Conservation (phyloP, 2,888 invertebrate genomes). For the Scaptomyza flava region DNA sequence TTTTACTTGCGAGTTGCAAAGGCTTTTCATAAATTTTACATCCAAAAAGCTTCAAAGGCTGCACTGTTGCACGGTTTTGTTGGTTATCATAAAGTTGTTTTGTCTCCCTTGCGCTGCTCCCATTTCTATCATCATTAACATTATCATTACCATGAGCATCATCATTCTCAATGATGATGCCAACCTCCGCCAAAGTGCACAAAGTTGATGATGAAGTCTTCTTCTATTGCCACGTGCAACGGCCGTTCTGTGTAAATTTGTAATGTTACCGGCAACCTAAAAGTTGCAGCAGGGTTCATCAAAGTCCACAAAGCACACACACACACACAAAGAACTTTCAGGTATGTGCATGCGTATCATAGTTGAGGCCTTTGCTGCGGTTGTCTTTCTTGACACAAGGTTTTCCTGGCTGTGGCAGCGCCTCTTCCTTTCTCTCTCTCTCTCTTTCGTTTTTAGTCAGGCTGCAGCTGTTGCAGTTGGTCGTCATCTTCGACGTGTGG, state of each 20-base stretch:
- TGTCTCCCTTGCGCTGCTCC: slow-evolving; percentile 1
- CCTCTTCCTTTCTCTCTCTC: neutral
- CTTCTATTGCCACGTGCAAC: slow-evolving; percentile 31
- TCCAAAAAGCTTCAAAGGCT: slow-evolving; percentile 3
- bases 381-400: slow-evolving; percentile 68
- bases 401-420: slow-evolving; percentile 15
- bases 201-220: slow-evolving; percentile 41
- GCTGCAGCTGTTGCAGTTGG: slow-evolving; percentile 40
- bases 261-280: slow-evolving; percentile 58
- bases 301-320: slow-evolving; percentile 35
- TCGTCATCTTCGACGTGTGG: slow-evolving; percentile 66
- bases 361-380: slow-evolving; percentile 72
- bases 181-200: slow-evolving; percentile 40
- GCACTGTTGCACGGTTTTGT: slow-evolving; percentile 8
- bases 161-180: slow-evolving; percentile 19
- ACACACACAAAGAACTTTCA: slow-evolving; percentile 4
- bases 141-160: neutral
- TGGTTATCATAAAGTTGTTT: neutral
- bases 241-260: slow-evolving; percentile 56
- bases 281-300: slow-evolving; percentile 69
- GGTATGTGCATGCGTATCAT: slow-evolving; percentile 47
- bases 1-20: slow-evolving; percentile 4
- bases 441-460: neutral
- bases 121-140: neutral
- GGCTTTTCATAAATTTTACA: slow-evolving; percentile 6